Evolutionary conservation across 2,797 vertebrate species (phyloP).

Genomic region (Trachurus trachurus): DNA sequence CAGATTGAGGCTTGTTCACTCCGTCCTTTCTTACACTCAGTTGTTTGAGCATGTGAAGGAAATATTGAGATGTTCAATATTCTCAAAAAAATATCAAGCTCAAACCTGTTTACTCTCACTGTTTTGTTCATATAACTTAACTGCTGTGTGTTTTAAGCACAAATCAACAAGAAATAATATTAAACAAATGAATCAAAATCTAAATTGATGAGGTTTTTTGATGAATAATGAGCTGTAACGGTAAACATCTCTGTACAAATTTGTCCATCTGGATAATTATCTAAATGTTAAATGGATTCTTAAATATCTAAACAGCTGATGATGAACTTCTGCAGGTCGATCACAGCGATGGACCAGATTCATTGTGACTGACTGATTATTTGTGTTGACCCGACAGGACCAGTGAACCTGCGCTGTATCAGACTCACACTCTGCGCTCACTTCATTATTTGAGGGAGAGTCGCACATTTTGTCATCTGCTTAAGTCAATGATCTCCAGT

Average conservation of each 20-base stretch:
- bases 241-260: neutral
- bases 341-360: neutral
- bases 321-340: neutral
- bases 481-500: too few species aligned
- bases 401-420: neutral
- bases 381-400: neutral
- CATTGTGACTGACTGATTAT: neutral
- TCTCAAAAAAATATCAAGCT: too few species aligned
- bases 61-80: too few species aligned
- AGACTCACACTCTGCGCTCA: neutral
- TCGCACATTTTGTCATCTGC: neutral
- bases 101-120: too few species aligned
- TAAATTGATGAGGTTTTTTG: neutral
- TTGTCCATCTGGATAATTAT: neutral
- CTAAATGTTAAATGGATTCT: neutral
- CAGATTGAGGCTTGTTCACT: too few species aligned
- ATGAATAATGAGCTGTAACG: neutral
- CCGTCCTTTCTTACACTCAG: too few species aligned
- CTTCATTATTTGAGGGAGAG: slow-evolving; percentile 20
- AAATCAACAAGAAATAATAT: too few species aligned
- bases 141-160: neutral
- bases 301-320: neutral
- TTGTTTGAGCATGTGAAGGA: too few species aligned
- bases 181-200: neutral
- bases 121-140: too few species aligned